Base-by-base conservation (phyloP, 2,113 vertebrate genomes). In the Balaeniceps rex region DNA sequence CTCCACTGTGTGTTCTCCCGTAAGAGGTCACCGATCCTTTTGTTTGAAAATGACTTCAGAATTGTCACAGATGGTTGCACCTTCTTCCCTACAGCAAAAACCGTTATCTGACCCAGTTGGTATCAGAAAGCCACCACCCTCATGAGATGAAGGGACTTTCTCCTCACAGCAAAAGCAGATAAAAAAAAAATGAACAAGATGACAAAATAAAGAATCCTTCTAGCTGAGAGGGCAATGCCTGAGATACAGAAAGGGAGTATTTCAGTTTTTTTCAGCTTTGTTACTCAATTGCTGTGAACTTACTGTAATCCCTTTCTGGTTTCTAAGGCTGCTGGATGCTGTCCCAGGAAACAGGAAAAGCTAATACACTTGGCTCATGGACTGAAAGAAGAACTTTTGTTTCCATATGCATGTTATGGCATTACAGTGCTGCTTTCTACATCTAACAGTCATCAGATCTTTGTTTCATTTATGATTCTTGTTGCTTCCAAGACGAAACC, bases 271-370 rank as follows among this genome's bases (percentile, higher is more conserved):
- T 80, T 55, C 64, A 82, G 49, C 65, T 87, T 64, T 54, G 7
- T 89, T 90, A 84, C 26, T 76, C 42, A 87, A 74, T 70, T 95
- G 57, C 38, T 65, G 24, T 80, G 92, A 87, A 69, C 58, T 95
- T 63, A 46, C 24, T 74, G 54, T 38, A 91, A 63, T 51, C 15
- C 21, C 24, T 76, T 87, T 64, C 61, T 64, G 49, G 61, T 87
- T 92, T 90, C 70, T 71, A 68, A 90, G 47, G 60, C 33, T 87
- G 72, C 69, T 94, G 81, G 72, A 94, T 83, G 49, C 69, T 89
- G 70, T 87, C 52, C 61, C 83, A 90, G 46, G 65, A 91, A 93
- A 88, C 14, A 54, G 58, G 82, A 96, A 94, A 93, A 94, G 25
- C 81, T 46, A 69, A 88, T 24, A 46, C 26, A 58, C 54, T 91